Base-by-base conservation (phyloP, 2,888 invertebrate species). In the Chymomyza fuscimana region DNA sequence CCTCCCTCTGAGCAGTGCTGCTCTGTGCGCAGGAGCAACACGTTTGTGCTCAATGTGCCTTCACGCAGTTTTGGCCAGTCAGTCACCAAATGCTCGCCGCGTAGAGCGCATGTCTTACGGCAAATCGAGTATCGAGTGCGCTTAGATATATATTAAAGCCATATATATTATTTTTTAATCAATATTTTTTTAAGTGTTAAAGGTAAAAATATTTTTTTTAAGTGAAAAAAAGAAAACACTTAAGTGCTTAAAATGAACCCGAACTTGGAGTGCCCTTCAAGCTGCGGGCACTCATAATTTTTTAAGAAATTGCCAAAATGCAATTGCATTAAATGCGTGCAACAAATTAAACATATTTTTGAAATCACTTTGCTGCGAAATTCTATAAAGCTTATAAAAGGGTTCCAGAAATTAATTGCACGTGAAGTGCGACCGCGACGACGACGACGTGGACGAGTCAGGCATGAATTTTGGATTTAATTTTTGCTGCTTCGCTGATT, bases 401-500 rank as follows among this genome's bases (percentile, higher is more conserved):
- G 40, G 40, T 46, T 46, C 4, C 40, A 12, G 40, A 10, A 79
- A 32, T 70, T 78, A 87, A 83, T 81, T 81, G 84, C 65, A 77
- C 46, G 78, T 68, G 65, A 74, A 70, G 54, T 56, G 69, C 22
- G 29, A 19, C 19, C 1, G 25, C 25, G 25, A 25, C 4, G 25
- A 25, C 25, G 25, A 59, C 61, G 29, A 40, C 9, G 12, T 32
- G 32, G 9, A 32, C 61, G 19, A 22, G 15, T 36, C 72, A 40
- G 58, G 62, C 50, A 32, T 58, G 12, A n/a, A 64, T 70, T 60
- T 32, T 65, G 69, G 75, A 82, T 78, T 80, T 78, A 63, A 78
- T 76, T 78, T 79, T 78, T 82, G 80, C 82, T 67, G 87, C 84
- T 74, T 76, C 72, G 73, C 72, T 87, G 76, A 80, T 70, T 74